phyloP scores from a whole-genome alignment of 1,140 invertebrate species.

The Heliconius melpomene region DNA sequence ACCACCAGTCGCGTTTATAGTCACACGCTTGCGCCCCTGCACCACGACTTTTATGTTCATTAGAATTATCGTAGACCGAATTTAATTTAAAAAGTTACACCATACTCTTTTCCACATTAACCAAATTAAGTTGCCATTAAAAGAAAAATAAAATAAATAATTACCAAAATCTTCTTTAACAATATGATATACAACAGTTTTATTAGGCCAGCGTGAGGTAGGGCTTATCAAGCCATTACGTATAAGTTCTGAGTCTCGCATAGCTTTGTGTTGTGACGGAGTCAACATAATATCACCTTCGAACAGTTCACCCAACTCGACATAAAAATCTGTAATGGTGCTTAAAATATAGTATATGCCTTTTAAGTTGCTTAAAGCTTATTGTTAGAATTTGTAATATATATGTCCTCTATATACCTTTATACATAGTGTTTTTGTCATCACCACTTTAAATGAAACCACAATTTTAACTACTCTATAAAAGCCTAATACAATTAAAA shows the following conservation, averaged over 20 bases:
- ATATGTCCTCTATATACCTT: not conserved
- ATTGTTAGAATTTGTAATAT: not conserved
- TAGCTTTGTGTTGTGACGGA: slow-evolving; percentile 52
- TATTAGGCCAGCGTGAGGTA: slow-evolving; percentile 82
- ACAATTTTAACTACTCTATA: too few relatives aligned
- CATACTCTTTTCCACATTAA: not conserved
- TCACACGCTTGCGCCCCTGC: too few relatives aligned
- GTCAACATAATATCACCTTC: slow-evolving; percentile 79
- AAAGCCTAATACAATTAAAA: too few relatives aligned
- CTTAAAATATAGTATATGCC: not conserved
- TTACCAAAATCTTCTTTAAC: slow-evolving; percentile 84
- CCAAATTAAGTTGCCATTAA: not conserved
- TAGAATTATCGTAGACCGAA: not conserved
- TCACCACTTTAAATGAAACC: too few relatives aligned
- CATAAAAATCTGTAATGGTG: slow-evolving; percentile 27
- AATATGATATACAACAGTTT: slow-evolving; percentile 84
- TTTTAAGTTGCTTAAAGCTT: not conserved
- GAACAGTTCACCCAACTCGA: slow-evolving; percentile 74
- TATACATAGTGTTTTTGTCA: too few relatives aligned
- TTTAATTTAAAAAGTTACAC: not conserved
- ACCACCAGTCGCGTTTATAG: too few relatives aligned
- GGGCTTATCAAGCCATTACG: slow-evolving; percentile 83
- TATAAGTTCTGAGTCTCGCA: slow-evolving; percentile 43
- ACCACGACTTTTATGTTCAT: too few relatives aligned
- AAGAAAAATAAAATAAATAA: slow-evolving; percentile 35